Conservation (phyloP, 2,113 vertebrate genomes). For the Centrocercus urophasianus region DNA sequence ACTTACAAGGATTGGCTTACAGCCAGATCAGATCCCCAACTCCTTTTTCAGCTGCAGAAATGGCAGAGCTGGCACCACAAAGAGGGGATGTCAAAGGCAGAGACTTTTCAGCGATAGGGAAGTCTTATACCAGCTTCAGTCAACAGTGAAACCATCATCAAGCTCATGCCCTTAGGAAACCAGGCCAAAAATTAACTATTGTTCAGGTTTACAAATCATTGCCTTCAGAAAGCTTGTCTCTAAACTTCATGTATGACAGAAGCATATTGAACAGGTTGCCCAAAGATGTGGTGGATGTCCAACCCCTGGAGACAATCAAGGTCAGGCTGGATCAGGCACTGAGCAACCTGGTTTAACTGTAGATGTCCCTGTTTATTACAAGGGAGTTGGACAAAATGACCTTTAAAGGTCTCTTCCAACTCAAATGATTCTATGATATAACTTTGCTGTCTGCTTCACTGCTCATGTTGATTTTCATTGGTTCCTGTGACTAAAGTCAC, state of each 20-base stretch:
- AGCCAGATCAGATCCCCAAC: neutral
- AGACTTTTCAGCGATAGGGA: neutral
- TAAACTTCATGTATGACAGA: neutral
- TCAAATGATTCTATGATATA: neutral
- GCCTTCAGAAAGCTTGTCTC: neutral
- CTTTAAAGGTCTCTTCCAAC: neutral
- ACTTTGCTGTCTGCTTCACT: neutral
- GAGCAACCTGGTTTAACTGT: neutral
- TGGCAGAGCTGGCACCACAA: neutral
- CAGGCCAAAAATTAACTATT: constrained; percentile 33
- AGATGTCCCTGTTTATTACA: neutral
- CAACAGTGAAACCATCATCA: neutral
- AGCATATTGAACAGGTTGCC: neutral
- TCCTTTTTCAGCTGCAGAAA: neutral
- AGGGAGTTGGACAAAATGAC: neutral
- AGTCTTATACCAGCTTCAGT: neutral
- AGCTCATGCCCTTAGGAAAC: neutral
- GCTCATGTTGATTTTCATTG: neutral
- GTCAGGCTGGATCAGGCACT: neutral
- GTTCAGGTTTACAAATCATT: constrained; percentile 9
- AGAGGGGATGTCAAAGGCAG: neutral
- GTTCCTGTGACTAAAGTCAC: neutral
- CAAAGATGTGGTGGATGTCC: neutral
- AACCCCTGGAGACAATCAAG: neutral
- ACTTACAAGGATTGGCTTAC: neutral